Base-by-base conservation (phyloP, 2,888 invertebrate species). In the Patella caerulea region DNA sequence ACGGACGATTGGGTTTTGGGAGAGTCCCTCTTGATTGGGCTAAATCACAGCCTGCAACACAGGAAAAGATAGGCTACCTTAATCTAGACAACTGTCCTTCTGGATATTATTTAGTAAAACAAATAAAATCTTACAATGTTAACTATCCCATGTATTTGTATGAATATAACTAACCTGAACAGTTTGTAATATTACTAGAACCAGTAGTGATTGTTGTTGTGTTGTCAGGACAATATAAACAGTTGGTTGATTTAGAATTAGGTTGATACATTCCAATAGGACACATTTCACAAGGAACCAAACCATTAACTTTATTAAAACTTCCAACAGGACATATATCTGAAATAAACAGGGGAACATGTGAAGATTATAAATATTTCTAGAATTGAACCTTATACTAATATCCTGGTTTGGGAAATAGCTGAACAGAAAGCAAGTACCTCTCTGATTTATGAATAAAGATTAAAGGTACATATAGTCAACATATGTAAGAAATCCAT, bases 211-310 rank as follows among this genome's bases (percentile, higher is more conserved):
- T 45, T 3, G 82, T 81, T 71, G 72, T 72, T 11, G 71, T 78
- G 29, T 74, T 72, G 7, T 71, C 71, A 14, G 82, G 81, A 69
- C 82, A 82, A 11, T 72, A 34, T n/a, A 78, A 34, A 53, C 82
- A 82, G 54, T 29, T 11, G 19, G 70, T 65, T 71, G 72, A 75
- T 12, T 75, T 81, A 34, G 78, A 80, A 24, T 75, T 65, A 19
- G 79, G 74, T 52, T 82, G 82, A 69, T 79, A 82, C 17, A 72
- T 34, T 9, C 70, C 74, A 2, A 73, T 0, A 0, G 54, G 75
- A 71, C 82, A 82, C n/a, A 54, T 12, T n/a, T 72, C 24, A 69
- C 82, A 82, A 2, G 72, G 71, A 14, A 72, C 55, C 12, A 76
- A 19, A 7, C 76, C 76, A 55, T 45, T 34, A 17, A 29, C 59